Percentiles rank a stretch among this genome's conserved stretches.
Conservation (phyloP, 2,113 vertebrate genomes). For the Thermophis baileyi region DNA sequence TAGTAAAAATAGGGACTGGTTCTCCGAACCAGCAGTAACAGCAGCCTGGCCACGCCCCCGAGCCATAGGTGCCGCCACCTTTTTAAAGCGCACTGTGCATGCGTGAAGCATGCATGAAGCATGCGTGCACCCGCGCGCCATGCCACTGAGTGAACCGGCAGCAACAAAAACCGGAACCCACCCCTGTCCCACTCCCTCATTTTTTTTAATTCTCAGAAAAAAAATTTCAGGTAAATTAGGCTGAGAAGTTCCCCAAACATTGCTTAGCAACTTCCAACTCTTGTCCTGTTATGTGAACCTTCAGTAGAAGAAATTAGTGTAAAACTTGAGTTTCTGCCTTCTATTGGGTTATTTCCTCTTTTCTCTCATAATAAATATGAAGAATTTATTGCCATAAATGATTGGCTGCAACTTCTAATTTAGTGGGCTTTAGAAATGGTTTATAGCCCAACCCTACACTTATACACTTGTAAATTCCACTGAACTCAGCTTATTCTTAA, state of each 20-base stretch:
- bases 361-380: background rate
- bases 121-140: too few species aligned
- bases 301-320: background rate
- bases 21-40: too few species aligned
- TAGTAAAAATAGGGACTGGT: too few species aligned
- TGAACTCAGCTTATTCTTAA: background rate
- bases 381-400: background rate
- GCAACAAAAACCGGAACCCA: too few species aligned
- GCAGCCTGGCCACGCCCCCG: too few species aligned
- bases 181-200: background rate
- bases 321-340: background rate
- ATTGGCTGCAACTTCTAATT: background rate
- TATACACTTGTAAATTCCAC: background rate
- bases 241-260: background rate
- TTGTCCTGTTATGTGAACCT: background rate
- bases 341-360: too few species aligned
- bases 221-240: background rate
- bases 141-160: too few species aligned
- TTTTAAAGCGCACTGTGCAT: too few species aligned
- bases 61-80: too few species aligned
- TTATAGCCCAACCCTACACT: background rate
- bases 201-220: background rate
- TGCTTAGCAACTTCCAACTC: background rate
- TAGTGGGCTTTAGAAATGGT: background rate
- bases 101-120: too few species aligned